Percentiles rank a stretch among this genome's conserved stretches.
Evolutionary conservation across 2,888 invertebrate species (phyloP).

Genomic region (Melitaea athalia): DNA sequence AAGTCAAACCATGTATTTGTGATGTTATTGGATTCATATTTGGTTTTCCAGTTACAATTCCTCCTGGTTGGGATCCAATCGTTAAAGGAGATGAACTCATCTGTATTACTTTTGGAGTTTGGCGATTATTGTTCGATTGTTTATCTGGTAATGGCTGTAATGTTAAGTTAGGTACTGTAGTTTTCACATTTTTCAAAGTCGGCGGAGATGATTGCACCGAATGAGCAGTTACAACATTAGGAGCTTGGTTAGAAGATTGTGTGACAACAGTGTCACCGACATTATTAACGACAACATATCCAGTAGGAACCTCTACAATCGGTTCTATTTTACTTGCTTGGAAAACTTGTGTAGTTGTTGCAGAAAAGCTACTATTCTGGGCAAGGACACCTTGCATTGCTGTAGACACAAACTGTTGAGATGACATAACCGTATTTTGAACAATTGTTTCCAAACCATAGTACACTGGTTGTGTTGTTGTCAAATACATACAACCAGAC

Average conservation of each 20-base stretch:
- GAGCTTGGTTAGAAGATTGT: conserved; percentile 54
- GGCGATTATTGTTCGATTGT: conserved; percentile 62
- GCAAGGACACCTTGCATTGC: conserved; percentile 91
- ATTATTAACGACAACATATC: conserved; percentile 87
- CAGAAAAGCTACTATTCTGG: conserved; percentile 91
- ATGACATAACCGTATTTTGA: conserved; percentile 94
- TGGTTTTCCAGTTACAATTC: conserved; percentile 65
- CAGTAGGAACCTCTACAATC: conserved; percentile 88
- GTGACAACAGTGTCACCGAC: conserved; percentile 76
- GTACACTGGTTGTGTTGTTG: conserved; percentile 88
- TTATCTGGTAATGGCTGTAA: conserved; percentile 77
- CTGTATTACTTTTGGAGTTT: conserved; percentile 74
- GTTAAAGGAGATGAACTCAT: conserved; percentile 64
- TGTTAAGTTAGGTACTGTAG: conserved; percentile 72
- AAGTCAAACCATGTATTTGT: conserved; percentile 73
- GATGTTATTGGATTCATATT: conserved; percentile 77
- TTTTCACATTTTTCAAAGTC: conserved; percentile 68
- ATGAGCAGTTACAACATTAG: conserved; percentile 73
- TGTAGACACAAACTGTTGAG: conserved; percentile 91
- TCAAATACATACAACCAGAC: conserved; percentile 81
- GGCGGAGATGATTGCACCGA: conserved; percentile 70
- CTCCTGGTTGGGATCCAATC: conserved; percentile 60
- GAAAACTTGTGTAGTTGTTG: conserved; percentile 91
- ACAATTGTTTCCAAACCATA: conserved; percentile 93
- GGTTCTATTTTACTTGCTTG: conserved; percentile 93